Evolutionary conservation across 2,888 invertebrate genomes (phyloP).

Genomic region (Tineola bisselliella): DNA sequence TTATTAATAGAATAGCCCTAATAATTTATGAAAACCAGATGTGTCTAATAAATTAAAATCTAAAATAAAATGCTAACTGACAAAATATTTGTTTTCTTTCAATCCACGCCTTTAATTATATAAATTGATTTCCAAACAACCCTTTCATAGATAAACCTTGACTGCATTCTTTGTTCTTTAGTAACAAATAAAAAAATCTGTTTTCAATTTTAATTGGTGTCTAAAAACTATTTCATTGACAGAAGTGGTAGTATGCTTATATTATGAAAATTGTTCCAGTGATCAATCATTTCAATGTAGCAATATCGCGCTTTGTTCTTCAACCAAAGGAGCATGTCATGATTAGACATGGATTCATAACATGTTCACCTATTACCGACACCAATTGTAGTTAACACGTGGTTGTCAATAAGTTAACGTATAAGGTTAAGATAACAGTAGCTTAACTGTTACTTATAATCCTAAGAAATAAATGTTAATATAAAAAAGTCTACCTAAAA

Average conservation of each 20-base stretch:
- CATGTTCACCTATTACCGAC: not conserved
- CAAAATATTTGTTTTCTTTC: not conserved
- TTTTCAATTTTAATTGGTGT: not conserved
- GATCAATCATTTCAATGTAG: not conserved
- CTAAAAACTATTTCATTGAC: not conserved
- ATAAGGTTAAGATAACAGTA: not conserved
- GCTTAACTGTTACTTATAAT: too few species aligned
- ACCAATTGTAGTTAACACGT: not conserved
- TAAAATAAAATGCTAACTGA: not conserved
- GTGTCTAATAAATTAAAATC: not conserved
- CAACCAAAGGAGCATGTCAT: not conserved
- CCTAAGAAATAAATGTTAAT: too few species aligned
- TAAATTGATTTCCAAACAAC: not conserved
- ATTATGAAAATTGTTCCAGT: not conserved
- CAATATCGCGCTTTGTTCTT: not conserved
- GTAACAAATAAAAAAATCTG: not conserved
- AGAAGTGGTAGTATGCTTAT: not conserved
- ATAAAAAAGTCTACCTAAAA: too few species aligned
- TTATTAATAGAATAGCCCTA: not conserved
- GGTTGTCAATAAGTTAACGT: not conserved
- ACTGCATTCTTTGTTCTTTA: not conserved
- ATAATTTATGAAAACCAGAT: not conserved
- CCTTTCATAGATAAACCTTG: not conserved
- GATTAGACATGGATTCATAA: slow-evolving; percentile 1
- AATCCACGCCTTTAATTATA: not conserved